Evolutionary conservation across 2,797 vertebrate species (phyloP).

Genomic region (Myotis findleyi): DNA sequence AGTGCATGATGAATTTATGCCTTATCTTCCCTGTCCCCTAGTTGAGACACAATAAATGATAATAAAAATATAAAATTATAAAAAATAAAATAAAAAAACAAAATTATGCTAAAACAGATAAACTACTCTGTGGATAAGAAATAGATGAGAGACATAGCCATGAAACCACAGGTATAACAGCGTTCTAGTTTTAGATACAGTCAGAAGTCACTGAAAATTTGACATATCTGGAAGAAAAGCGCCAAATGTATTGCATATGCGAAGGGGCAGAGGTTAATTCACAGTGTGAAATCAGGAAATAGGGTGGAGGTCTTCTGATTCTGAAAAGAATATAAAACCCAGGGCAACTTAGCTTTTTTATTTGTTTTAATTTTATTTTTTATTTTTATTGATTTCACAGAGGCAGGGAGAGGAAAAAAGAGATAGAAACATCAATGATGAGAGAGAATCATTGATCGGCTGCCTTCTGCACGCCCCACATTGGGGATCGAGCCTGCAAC

Average conservation of each 20-base stretch:
- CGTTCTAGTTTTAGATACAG: not conserved
- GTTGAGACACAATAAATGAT: not conserved
- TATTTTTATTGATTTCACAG: not conserved
- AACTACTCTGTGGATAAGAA: not conserved
- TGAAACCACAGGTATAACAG: not conserved
- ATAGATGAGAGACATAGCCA: not conserved
- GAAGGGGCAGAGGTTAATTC: not conserved
- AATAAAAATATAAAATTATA: not conserved
- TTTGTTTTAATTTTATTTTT: too few relatives aligned
- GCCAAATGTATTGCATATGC: not conserved
- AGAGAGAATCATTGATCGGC: too few relatives aligned
- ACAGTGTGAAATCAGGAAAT: not conserved
- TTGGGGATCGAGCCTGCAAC: too few relatives aligned
- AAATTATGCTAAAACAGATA: not conserved
- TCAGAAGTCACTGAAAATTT: slow-evolving; percentile 34
- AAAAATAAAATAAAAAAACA: slow-evolving; percentile 6
- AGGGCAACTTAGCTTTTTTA: not conserved
- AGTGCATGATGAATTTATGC: not conserved
- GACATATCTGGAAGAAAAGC: not conserved
- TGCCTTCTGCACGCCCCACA: too few relatives aligned
- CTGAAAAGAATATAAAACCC: not conserved
- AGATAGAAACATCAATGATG: too few relatives aligned
- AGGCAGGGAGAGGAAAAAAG: not conserved
- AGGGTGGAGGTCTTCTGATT: not conserved
- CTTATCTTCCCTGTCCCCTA: not conserved